Evolutionary conservation across 1,140 invertebrate genomes (phyloP).

Genomic region (Drosophila nannoptera): DNA sequence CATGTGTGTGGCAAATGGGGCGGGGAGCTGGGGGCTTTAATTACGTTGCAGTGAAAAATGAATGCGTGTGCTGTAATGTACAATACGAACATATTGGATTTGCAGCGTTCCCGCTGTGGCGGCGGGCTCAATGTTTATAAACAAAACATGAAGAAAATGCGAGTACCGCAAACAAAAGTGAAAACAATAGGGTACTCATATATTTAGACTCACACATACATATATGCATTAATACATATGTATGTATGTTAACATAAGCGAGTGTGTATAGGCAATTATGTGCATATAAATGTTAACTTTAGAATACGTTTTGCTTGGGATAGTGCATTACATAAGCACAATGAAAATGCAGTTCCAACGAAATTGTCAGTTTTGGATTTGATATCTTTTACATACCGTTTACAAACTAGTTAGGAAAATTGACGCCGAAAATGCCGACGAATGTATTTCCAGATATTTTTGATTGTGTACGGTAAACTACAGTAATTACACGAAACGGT

Average conservation of each 20-base stretch:
- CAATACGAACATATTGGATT: slow-evolving; percentile 4
- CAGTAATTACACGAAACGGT: not conserved
- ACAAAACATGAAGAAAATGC: slow-evolving; percentile 31
- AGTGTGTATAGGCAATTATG: not conserved
- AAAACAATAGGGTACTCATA: slow-evolving; percentile 7
- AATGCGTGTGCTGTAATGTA: not conserved
- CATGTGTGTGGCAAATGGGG: not conserved
- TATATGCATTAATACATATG: not conserved
- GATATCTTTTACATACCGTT: slow-evolving; percentile 31
- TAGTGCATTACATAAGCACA: slow-evolving; percentile 33
- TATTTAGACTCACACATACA: slow-evolving; percentile 7
- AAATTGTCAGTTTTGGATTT: slow-evolving; percentile 8
- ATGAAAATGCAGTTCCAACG: slow-evolving; percentile 8
- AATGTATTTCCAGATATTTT: slow-evolving; percentile 10
- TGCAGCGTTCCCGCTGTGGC: not conserved
- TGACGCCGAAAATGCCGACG: slow-evolving; percentile 18
- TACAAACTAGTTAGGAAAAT: slow-evolving; percentile 18
- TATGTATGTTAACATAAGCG: not conserved
- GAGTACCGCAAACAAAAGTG: slow-evolving; percentile 13
- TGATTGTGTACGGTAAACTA: not conserved
- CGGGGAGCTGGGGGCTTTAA: not conserved
- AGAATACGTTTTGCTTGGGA: not conserved
- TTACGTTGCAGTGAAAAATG: slow-evolving; percentile 12
- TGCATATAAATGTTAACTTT: slow-evolving; percentile 15
- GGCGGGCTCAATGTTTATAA: slow-evolving; percentile 29